A percentile compares a stretch with the other conserved stretches of the same genome.
Evolutionary conservation across 2,888 invertebrate species (phyloP).

Genomic region (Taenaris catops): DNA sequence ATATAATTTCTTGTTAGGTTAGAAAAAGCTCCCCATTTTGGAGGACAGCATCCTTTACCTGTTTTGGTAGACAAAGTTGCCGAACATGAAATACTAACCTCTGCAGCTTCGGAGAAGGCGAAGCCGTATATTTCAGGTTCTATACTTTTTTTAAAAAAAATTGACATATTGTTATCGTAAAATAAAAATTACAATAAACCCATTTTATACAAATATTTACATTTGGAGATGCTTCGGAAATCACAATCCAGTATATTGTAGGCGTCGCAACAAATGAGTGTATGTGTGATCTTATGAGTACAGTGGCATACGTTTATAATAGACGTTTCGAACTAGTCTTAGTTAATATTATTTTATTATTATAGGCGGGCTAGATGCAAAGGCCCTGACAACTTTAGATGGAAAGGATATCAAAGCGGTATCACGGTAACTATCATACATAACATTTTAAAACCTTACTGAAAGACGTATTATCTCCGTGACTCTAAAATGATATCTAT

Average conservation of each 20-base stretch:
- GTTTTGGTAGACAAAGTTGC: constrained; percentile 36
- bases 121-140: constrained; percentile 36
- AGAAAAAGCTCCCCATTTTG: constrained; percentile 34
- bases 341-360: no score
- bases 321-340: no score
- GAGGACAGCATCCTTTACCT: constrained; percentile 33
- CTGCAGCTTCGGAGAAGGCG: constrained; percentile 24
- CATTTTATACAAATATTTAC: constrained; percentile 23
- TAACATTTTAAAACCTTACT: no score
- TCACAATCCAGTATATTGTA: constrained; percentile 40
- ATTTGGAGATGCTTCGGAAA: constrained; percentile 39
- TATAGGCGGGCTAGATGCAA: constrained; percentile 42
- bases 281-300: no score
- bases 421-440: background rate
- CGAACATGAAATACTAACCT: constrained; percentile 25
- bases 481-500: no score
- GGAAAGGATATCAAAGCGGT: background rate
- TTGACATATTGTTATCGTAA: no score
- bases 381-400: constrained; percentile 31
- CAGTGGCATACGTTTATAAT: no score
- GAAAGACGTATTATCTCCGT: no score
- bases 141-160: no score
- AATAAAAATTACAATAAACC: background rate
- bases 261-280: constrained; percentile 43
- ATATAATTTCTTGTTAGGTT: no score